A percentile compares a stretch with the other conserved stretches of the same genome.
Evolutionary conservation across 2,888 invertebrate genomes (phyloP).

Genomic region (Tetragnatha montana): DNA sequence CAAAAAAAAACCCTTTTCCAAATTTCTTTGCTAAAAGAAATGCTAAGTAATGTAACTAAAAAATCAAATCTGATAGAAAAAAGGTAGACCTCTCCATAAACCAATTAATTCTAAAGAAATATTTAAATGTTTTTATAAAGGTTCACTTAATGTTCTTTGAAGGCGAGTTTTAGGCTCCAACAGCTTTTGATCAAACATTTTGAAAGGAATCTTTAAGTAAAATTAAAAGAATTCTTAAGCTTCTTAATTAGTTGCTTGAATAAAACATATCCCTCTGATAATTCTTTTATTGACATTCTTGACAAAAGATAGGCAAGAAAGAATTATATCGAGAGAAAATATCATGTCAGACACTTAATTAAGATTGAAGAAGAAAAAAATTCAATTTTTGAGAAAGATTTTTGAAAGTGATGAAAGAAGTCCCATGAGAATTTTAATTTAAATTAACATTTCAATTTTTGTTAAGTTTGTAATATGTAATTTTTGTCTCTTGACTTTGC

Average conservation of each 20-base stretch:
- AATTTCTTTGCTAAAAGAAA: too few relatives aligned
- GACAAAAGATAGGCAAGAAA: background rate
- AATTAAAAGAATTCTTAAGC: background rate
- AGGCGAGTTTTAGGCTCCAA: background rate
- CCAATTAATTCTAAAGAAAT: background rate
- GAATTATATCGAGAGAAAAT: background rate
- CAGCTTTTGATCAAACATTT: slow-evolving; percentile 1
- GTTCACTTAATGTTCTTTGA: background rate
- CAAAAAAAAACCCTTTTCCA: too few relatives aligned
- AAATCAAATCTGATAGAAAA: background rate
- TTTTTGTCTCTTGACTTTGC: too few relatives aligned
- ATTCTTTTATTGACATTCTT: background rate
- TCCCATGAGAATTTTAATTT: too few relatives aligned
- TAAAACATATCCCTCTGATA: background rate
- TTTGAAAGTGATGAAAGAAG: too few relatives aligned
- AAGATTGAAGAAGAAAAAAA: background rate
- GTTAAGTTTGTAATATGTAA: too few relatives aligned
- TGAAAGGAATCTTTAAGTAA: background rate
- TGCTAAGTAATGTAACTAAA: too few relatives aligned
- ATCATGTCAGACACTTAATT: background rate
- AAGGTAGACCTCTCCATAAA: background rate
- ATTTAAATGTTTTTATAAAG: background rate
- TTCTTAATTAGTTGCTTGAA: background rate
- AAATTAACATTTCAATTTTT: too few relatives aligned
- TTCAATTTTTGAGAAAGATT: background rate